phyloP scores from a whole-genome alignment of 2,113 vertebrate species.

The Ophiodon elongatus region DNA sequence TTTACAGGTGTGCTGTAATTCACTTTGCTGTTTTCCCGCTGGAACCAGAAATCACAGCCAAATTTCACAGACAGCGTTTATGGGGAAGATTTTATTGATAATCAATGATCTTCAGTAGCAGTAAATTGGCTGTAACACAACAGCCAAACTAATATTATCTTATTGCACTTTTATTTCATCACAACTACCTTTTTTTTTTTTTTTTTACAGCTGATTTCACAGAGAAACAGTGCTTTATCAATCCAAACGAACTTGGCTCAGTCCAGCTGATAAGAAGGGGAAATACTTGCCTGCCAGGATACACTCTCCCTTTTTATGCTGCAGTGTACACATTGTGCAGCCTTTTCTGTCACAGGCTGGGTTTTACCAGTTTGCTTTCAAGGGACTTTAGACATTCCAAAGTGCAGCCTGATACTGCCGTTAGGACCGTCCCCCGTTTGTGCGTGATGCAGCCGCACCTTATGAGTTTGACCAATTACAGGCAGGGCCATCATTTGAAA shows the following conservation, averaged over 20 bases:
- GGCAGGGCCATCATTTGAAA: slow-evolving; percentile 16
- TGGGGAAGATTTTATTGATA: not conserved
- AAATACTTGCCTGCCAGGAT: not conserved
- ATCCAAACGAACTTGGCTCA: not conserved
- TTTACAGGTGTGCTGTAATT: slow-evolving; percentile 22
- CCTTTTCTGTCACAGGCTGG: slow-evolving; percentile 17
- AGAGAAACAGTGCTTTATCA: not conserved
- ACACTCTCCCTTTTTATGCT: slow-evolving; percentile 6
- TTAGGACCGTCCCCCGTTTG: not conserved
- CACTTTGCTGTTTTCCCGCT: slow-evolving; percentile 1
- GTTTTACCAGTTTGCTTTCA: slow-evolving; percentile 17
- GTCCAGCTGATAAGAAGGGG: slow-evolving; percentile 22
- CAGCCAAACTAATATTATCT: not conserved
- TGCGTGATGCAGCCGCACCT: slow-evolving; percentile 19
- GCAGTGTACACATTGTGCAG: slow-evolving; percentile 15
- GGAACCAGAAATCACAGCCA: slow-evolving; percentile 3
- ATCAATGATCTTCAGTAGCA: slow-evolving; percentile 53
- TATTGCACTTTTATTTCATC: not conserved
- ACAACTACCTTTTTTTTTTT: not conserved
- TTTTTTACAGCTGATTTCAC: not conserved
- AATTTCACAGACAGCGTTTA: not conserved
- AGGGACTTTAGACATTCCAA: slow-evolving; percentile 65
- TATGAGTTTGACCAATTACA: slow-evolving; percentile 40
- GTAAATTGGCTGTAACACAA: slow-evolving; percentile 36
- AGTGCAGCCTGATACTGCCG: slow-evolving; percentile 60